Percentiles rank a stretch among this genome's conserved stretches.
phyloP scores from a whole-genome alignment of 1,140 invertebrate genomes.

The Bilobella aurantiaca region DNA sequence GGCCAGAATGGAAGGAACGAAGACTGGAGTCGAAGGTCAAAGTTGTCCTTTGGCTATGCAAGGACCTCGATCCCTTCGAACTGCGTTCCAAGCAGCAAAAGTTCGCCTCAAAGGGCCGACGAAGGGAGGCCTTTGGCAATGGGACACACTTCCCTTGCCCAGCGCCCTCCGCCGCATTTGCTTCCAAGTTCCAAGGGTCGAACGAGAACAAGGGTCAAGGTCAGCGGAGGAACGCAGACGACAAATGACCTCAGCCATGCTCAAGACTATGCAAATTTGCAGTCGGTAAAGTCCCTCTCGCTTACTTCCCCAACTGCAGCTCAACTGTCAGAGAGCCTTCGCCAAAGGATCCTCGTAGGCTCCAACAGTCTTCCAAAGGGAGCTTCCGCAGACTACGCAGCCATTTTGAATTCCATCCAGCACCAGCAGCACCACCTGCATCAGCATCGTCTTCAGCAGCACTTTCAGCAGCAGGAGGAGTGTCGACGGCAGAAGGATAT shows the following conservation, averaged over 20 bases:
- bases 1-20: not conserved
- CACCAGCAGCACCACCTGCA: constrained; percentile 17
- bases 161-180: not conserved
- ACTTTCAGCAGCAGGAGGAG: constrained; percentile 12
- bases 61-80: not conserved
- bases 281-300: constrained; percentile 52
- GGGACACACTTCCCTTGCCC: not conserved
- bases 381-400: constrained; percentile 54
- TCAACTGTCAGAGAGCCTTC: constrained; percentile 69
- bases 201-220: constrained; percentile 55
- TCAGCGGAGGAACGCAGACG: constrained; percentile 78
- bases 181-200: constrained; percentile 15
- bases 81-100: not conserved
- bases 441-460: constrained; percentile 29
- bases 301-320: constrained; percentile 67
- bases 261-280: constrained; percentile 18
- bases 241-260: constrained; percentile 55
- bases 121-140: not conserved
- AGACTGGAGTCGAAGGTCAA: not conserved
- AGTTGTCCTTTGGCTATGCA: not conserved
- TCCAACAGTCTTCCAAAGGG: constrained; percentile 57
- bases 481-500: constrained; percentile 27
- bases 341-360: constrained; percentile 60
- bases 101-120: not conserved
- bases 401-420: constrained; percentile 32